Evolutionary conservation across 2,888 invertebrate species (phyloP).

Genomic region (Corbicula japonica): DNA sequence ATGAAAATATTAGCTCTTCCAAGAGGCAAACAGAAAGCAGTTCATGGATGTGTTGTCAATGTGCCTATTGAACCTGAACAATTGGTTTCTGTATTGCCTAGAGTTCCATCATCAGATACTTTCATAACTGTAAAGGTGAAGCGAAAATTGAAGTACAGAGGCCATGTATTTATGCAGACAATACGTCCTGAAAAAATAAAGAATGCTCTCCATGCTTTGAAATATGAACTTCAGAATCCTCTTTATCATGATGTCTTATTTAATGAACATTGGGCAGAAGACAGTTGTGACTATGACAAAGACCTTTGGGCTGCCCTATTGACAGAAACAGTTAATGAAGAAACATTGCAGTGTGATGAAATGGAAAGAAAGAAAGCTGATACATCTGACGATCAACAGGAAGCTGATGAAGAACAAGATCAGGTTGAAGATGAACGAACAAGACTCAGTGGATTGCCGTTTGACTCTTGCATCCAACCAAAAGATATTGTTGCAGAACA

Average conservation of each 20-base stretch:
- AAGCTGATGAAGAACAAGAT: slow-evolving; percentile 11
- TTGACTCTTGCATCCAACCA: slow-evolving; percentile 44
- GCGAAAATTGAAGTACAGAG: slow-evolving; percentile 43
- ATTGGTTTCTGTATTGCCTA: slow-evolving; percentile 42
- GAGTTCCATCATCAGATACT: slow-evolving; percentile 37
- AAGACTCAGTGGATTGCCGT: slow-evolving; percentile 40
- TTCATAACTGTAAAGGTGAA: slow-evolving; percentile 45
- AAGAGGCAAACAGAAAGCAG: slow-evolving; percentile 56
- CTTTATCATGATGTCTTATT: slow-evolving; percentile 49
- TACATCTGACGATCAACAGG: slow-evolving; percentile 10
- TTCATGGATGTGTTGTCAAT: slow-evolving; percentile 60
- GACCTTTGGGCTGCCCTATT: slow-evolving; percentile 30
- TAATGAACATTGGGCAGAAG: slow-evolving; percentile 44
- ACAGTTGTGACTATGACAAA: slow-evolving; percentile 7
- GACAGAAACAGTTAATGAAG: slow-evolving; percentile 17
- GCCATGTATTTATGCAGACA: slow-evolving; percentile 32
- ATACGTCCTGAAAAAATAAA: slow-evolving; percentile 50
- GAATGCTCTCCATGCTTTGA: slow-evolving; percentile 44
- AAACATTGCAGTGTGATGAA: background rate
- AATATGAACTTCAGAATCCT: slow-evolving; percentile 35
- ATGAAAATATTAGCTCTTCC: slow-evolving; percentile 56
- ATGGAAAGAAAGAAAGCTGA: background rate
- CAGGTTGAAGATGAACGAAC: slow-evolving; percentile 32
- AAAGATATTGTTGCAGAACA: slow-evolving; percentile 42
- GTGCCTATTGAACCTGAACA: slow-evolving; percentile 54